Evolutionary conservation across 2,113 vertebrate genomes (phyloP), one percentile per base, ranked within the genome.

Genomic region (Chaetorhynchus papuensis): DNA sequence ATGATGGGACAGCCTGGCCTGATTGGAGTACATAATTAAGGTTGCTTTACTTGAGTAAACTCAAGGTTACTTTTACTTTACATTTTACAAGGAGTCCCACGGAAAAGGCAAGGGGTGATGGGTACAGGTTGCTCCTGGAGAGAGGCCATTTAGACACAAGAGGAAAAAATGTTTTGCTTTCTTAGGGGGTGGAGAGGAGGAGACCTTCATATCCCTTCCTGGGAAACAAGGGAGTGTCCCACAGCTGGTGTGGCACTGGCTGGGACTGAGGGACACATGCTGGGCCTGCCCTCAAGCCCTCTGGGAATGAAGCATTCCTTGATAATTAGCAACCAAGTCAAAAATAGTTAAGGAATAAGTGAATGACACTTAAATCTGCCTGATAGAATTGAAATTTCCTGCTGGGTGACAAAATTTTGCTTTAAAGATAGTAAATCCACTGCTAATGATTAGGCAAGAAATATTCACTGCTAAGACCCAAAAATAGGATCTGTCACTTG

Each of bases 341-440:
- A 59, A 90, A 91, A 17, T 39, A 63, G 84, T 87, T 49, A 42
- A 69, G 84, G 81, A 84, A 28, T 60, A 89, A 94, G 78, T 63
- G 66, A 93, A 69, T 42, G 90, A 41, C 81, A 65, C 82, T 72
- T 93, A 83, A 90, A 80, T 54, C 75, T 95, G 63, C 71, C 63
- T 83, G 87, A 42, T n/a, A 85, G 84, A 95, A 87, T 65, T 90
- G 66, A 69, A 59, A 82, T 91, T 83, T 96, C 94, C 94, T 93
- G 79, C 71, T 54, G 94, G 84, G 87, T 85, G 87, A 83, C 84
- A 88, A 85, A 95, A 85, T 85, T 93, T 78, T 54, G 45, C 91
- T 94, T 96, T 90, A 95, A 96, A 87, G 90, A 76, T 77, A 47
- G 82, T 53, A 88, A 96, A 95, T 95, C 91, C 87, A 80, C 42